Conservation (phyloP, 2,797 vertebrate species). For the Crenuchus spilurus region DNA sequence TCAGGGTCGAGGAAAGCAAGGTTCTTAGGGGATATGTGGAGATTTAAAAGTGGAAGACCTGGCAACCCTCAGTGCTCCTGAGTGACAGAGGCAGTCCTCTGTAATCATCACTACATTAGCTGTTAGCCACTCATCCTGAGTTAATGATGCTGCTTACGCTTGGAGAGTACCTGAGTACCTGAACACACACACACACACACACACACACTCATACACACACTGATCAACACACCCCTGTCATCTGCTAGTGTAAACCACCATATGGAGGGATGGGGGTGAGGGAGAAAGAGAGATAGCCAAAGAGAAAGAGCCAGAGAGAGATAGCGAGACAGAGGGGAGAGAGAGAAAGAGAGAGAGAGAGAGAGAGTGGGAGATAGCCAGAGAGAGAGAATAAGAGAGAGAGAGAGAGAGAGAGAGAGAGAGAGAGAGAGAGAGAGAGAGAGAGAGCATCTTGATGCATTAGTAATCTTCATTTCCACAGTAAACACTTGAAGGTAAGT, state of each 20-base stretch:
- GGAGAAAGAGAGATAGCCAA: neutral
- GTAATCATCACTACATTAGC: constrained; percentile 24
- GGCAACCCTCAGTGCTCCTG: neutral
- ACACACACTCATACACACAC: constrained; percentile 3
- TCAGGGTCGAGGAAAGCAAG: neutral
- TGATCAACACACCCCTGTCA: neutral
- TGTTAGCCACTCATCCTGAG: neutral
- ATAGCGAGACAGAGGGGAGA: no score
- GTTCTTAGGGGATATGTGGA: neutral
- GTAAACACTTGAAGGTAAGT: constrained; percentile 24
- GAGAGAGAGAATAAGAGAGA: neutral
- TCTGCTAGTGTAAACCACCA: constrained; percentile 1
- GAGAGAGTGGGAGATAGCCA: no score
- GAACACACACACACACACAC: constrained; percentile 1
- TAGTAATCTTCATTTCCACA: constrained; percentile 25
- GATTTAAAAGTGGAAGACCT: neutral
- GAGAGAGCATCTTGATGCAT: constrained; percentile 8
- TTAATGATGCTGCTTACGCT: constrained; percentile 29
- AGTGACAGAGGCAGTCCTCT: neutral
- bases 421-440: neutral
- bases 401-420: neutral
- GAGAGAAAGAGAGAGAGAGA: neutral
- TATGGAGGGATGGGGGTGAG: constrained; percentile 6
- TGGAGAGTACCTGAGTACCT: neutral
- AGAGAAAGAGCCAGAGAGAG: neutral